Conservation (phyloP, 2,797 vertebrate species). For the Podarcis siculus region DNA sequence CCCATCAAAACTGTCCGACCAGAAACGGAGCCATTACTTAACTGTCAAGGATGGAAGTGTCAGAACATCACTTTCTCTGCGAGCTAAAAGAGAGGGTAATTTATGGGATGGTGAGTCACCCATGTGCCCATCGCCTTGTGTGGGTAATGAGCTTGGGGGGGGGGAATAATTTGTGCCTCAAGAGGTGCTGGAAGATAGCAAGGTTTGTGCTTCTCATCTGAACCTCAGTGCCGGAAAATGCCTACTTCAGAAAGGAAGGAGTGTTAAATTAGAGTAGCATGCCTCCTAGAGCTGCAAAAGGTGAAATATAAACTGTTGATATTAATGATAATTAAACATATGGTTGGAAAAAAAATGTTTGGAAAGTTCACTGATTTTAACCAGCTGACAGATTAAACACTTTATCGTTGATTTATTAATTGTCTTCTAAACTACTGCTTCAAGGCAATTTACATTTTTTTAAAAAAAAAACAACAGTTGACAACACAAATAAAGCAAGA, state of each 20-base stretch:
- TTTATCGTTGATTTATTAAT: no score
- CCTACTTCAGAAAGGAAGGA: neutral
- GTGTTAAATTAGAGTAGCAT: slow-evolving; percentile 40
- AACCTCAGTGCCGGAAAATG: neutral
- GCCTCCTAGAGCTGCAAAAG: neutral
- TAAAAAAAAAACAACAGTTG: no score
- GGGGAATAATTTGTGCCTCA: neutral
- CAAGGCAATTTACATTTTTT: no score
- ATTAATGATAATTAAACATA: neutral
- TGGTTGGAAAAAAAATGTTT: no score
- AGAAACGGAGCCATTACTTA: slow-evolving; percentile 75
- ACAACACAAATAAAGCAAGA: no score
- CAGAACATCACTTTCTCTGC: slow-evolving; percentile 62
- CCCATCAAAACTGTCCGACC: slow-evolving; percentile 70
- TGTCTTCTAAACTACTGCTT: no score
- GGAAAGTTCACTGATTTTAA: neutral
- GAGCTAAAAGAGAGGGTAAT: slow-evolving; percentile 43
- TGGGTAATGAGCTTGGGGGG: slow-evolving; percentile 39
- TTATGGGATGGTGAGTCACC: slow-evolving; percentile 24
- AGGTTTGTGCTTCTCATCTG: slow-evolving; percentile 25
- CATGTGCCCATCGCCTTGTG: neutral
- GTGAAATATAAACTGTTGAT: neutral
- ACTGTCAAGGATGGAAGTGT: slow-evolving; percentile 71
- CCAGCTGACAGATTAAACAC: neutral
- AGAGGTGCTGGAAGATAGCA: neutral